phyloP scores from a whole-genome alignment of 2,888 invertebrate genomes.

The Saturnia japonica region DNA sequence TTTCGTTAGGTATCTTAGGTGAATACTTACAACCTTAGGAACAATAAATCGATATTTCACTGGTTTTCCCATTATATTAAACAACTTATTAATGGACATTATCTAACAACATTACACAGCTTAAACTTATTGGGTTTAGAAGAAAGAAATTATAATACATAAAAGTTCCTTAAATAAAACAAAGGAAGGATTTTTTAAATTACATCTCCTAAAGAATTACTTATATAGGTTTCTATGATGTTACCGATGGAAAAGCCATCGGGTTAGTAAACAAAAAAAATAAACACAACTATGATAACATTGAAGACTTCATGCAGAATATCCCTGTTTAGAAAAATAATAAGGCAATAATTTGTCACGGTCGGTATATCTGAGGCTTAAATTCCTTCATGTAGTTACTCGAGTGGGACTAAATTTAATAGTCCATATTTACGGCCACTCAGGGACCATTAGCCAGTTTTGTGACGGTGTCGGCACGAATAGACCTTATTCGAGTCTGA shows the following conservation, averaged over 20 bases:
- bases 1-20: no score
- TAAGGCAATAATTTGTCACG: background rate
- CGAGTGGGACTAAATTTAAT: constrained; percentile 22
- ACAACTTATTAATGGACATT: no score
- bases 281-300: background rate
- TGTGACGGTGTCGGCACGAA: constrained; percentile 9
- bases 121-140: background rate
- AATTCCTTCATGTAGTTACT: constrained; percentile 20
- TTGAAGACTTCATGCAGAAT: background rate
- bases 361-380: constrained; percentile 1
- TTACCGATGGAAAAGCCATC: background rate
- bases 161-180: background rate
- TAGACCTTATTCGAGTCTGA: constrained; percentile 6
- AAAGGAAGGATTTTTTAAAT: background rate
- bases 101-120: no score
- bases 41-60: background rate
- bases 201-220: background rate
- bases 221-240: no score
- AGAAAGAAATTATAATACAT: background rate
- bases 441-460: constrained; percentile 15
- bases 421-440: constrained; percentile 21
- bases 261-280: background rate
- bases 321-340: background rate
- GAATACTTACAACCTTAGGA: no score
- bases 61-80: background rate